Conservation (phyloP, 92 coral and sea anemone species). For the Epizoanthus rinbou region DNA sequence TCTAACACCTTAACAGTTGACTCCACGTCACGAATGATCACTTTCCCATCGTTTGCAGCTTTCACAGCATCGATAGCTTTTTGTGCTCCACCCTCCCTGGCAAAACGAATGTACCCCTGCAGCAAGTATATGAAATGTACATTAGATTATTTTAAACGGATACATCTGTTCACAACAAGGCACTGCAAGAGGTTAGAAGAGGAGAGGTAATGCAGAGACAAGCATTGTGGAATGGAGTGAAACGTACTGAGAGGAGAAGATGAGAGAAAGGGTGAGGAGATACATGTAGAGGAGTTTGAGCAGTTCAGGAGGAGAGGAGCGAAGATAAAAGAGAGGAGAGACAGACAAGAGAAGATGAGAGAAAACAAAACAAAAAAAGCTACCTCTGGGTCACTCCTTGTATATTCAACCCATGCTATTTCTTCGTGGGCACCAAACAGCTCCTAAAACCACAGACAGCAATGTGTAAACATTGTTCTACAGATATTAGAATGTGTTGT, state of each 20-base stretch:
- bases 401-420: conserved; percentile 86
- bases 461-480: no score
- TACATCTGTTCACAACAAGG: no score
- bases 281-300: not conserved
- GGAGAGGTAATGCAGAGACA: no score
- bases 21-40: conserved; percentile 73
- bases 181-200: no score
- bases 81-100: conserved; percentile 83
- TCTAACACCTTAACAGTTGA: conserved; percentile 78
- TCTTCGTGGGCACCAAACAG: conserved; percentile 80
- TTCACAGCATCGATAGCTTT: conserved; percentile 82
- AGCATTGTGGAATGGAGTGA: no score
- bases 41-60: conserved; percentile 75
- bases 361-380: not conserved
- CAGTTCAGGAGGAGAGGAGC: not conserved
- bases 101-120: conserved; percentile 84
- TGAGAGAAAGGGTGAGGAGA: not conserved
- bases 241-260: no score
- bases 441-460: conserved; percentile 46
- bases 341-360: not conserved
- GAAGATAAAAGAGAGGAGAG: not conserved
- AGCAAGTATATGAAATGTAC: no score
- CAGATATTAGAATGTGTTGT: no score
- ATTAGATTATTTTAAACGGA: no score
- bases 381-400: conserved; percentile 81